Evolutionary conservation across 2,888 invertebrate species (phyloP), one percentile per base, ranked within the genome.

Genomic region (Anthophora plumipes): DNA sequence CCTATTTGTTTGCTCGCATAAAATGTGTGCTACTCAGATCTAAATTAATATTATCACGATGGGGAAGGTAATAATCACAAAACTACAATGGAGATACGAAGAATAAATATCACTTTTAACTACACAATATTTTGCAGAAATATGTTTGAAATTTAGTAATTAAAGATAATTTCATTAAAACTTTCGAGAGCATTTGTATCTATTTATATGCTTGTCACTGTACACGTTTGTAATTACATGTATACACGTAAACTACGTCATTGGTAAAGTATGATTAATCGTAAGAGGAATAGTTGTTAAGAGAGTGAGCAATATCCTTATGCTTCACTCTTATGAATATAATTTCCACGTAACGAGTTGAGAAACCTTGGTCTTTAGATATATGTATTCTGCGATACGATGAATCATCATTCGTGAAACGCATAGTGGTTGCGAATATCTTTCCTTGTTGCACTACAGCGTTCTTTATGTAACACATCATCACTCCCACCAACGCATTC

Each of bases 391-490:
- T n/a, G n/a, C 39, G 12, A 59, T 20, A 8, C 52, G 43, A 52
- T 66, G 76, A 77, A 14, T 72, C 72, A 72, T 60, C 31, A 43
- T 17, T 20, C 14, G n/a, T 74, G 61, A 48, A 39, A 37, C 59
- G 50, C 50, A 64, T 46, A 39, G 37, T 22, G 20, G 17, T 20
- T 12, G 25, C 0, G 17, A 55, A 14, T 52, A 46, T 14, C 41
- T 41, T 25, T 63, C 31, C 25, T 70, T 12, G 41, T 76, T 57
- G 31, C 63, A 14, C 25, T 31, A 20, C 12, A 17, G n/a, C 64
- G 50, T 59, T 52, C 20, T 59, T 77, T 9, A 11, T 20, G 11
- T 41, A 57, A 63, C 25, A 68, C 76, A 66, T 77, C 77, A 73
- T 41, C 43, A 4, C 4, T 25, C 60, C 76, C 64, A 48, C 79